Evolutionary conservation across 2,888 invertebrate genomes (phyloP), one percentile per base, ranked within the genome.

Genomic region (Campoplex nolae): DNA sequence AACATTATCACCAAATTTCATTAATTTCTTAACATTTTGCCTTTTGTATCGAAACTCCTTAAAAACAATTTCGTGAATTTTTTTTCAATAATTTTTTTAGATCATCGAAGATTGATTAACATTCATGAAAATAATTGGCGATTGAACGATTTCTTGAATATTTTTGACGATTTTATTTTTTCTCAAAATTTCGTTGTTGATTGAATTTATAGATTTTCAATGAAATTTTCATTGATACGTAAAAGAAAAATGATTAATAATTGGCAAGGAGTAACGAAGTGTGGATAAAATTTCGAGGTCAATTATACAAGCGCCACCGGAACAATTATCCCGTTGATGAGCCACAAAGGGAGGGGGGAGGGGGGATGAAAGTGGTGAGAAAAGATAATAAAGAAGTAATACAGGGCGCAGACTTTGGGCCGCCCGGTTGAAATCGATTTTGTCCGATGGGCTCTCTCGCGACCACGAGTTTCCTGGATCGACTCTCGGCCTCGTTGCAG

Each of bases 401-500:
- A 75, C 45, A 84, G 84, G 80, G 70, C 80, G 84, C 62, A 76
- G 84, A 84, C 75, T 84, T 84, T 80, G 75, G 75, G 80, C 75
- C 84, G 80, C 80, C 75, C 51, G 42, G 42, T 58, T 54, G 42
- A 75, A 48, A 84, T 84, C 80, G 84, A 84, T 84, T 84, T 84
- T 67, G 75, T 38, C 84, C 84, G 68, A 74, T 79, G 78, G n/a
- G 35, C 74, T 48, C 62, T 32, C 62, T 35, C 56, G 62, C 51
- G 68, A 73, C 74, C 79, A 62, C 58, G 74, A 79, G 75, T 70
- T 78, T 84, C 78, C 74, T 74, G 81, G 81, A 81, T 81, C 81
- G 56, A 56, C 71, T 56, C 68, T 73, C 74, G 74, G 84, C 79
- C 84, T 74, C 84, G 13, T 67, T 79, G 65, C n/a, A 38, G 51